phyloP scores from a whole-genome alignment of 2,888 invertebrate species.

The Nephrocerus scutellatus region DNA sequence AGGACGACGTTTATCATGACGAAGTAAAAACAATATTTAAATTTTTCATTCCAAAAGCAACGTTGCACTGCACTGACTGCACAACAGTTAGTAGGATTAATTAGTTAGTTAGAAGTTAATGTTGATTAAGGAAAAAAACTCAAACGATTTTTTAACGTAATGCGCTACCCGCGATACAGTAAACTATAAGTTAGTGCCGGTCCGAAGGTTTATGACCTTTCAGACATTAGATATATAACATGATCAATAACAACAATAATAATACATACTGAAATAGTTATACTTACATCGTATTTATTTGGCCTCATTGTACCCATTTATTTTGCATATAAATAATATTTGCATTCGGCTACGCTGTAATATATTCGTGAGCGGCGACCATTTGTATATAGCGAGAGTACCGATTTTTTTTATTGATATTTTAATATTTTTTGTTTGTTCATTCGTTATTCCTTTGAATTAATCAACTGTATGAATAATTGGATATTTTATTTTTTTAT shows the following conservation, averaged over 20 bases:
- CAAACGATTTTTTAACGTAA: no score
- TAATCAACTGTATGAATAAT: slow-evolving; percentile 3
- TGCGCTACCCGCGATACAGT: no score
- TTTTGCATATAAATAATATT: slow-evolving; percentile 49
- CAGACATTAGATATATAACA: no score
- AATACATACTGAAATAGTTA: neutral
- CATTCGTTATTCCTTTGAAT: slow-evolving; percentile 3
- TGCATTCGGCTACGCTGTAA: slow-evolving; percentile 48
- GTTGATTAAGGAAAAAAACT: no score
- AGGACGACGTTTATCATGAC: no score
- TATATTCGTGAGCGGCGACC: slow-evolving; percentile 41
- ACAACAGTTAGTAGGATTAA: no score
- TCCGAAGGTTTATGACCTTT: no score
- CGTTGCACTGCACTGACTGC: no score
- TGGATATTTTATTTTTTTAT: slow-evolving; percentile 2
- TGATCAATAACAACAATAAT: neutral
- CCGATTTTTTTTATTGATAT: neutral
- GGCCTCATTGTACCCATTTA: slow-evolving; percentile 51
- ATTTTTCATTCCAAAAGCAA: no score
- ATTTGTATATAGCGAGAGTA: slow-evolving; percentile 28
- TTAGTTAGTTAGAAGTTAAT: no score
- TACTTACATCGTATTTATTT: slow-evolving; percentile 51
- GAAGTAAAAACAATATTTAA: no score
- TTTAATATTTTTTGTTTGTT: slow-evolving; percentile 1
- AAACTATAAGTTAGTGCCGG: no score